Evolutionary conservation across 2,113 vertebrate genomes (phyloP), one percentile per base, ranked within the genome.

Genomic region (Gracilinanus agilis): DNA sequence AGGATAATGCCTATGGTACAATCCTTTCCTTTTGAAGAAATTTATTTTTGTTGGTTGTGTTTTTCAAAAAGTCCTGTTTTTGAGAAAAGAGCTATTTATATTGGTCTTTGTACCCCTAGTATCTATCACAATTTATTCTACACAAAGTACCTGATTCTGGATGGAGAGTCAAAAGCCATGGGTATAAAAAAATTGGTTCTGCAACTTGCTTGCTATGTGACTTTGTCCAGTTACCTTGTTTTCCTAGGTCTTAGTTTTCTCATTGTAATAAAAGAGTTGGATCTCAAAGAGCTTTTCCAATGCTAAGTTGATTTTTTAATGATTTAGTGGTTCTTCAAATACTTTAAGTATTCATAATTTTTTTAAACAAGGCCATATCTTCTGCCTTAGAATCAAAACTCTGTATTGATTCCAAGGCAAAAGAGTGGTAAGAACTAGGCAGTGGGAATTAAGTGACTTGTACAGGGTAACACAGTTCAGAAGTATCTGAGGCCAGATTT

Each of bases 321-420:
- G 49, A 49, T 49, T 49, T 3, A 24, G 55, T 0, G 27, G 34
- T 1, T 5, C 2, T 27, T 3, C 29, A 5, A 10, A 88, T 49
- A 21, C 34, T 40, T 24, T 40, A 44, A 90, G 10, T 93, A 49
- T 96, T 94, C 83, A 61, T 27, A 92, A 53, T 93, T 95, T 44
- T 67, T 97, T 54, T 92, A 92, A 49, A 49, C 5, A 49, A 49
- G 49, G 49, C 5, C 49, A 3, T 49, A 49, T 49, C 49, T 49
- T 49, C 49, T 49, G 49, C 49, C 49, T 49, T 49, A 49, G 49
- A 49, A 49, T 49, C 2, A 49, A 49, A 3, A 49, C 49, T 49
- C 49, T 49, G 49, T 49, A 49, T 49, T 49, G 49, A 5, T 49
- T 49, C 49, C 49, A 49, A 49, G 49, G 49, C 49, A 49, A 49